Percentiles rank a stretch among this genome's conserved stretches.
phyloP scores from a whole-genome alignment of 2,888 invertebrate genomes.

The Cryptocephalus moraei region DNA sequence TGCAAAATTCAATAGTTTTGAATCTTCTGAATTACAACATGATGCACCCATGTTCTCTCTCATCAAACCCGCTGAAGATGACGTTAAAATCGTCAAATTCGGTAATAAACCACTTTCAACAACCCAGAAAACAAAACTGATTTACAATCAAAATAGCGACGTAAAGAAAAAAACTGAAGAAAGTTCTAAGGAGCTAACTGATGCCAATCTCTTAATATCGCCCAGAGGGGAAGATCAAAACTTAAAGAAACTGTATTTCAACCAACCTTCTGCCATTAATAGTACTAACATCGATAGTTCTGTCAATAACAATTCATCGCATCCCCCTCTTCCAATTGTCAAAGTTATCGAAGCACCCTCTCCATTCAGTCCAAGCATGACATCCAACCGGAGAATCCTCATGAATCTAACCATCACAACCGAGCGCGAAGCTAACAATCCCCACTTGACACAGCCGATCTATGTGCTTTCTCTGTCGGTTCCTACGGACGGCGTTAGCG shows the following conservation, averaged over 20 bases:
- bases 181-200: constrained; percentile 30
- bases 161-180: constrained; percentile 9
- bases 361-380: constrained; percentile 29
- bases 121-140: constrained; percentile 25
- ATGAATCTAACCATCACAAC: constrained; percentile 76
- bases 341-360: constrained; percentile 32
- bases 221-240: constrained; percentile 12
- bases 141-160: constrained; percentile 17
- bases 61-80: constrained; percentile 31
- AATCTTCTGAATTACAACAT: constrained; percentile 32
- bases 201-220: constrained; percentile 24
- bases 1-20: constrained; percentile 1
- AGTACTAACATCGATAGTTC: constrained; percentile 22
- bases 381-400: constrained; percentile 51
- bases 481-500: constrained; percentile 51
- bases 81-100: constrained; percentile 40
- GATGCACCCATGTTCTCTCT: constrained; percentile 32
- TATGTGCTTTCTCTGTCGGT: constrained; percentile 75
- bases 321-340: constrained; percentile 1
- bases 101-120: constrained; percentile 24
- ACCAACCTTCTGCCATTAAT: constrained; percentile 20
- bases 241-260: constrained; percentile 19
- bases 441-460: constrained; percentile 50
- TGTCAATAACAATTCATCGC: constrained; percentile 15
- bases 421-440: constrained; percentile 46